Evolutionary conservation across 2,797 vertebrate species (phyloP).

Genomic region (Spheniscus humboldti): DNA sequence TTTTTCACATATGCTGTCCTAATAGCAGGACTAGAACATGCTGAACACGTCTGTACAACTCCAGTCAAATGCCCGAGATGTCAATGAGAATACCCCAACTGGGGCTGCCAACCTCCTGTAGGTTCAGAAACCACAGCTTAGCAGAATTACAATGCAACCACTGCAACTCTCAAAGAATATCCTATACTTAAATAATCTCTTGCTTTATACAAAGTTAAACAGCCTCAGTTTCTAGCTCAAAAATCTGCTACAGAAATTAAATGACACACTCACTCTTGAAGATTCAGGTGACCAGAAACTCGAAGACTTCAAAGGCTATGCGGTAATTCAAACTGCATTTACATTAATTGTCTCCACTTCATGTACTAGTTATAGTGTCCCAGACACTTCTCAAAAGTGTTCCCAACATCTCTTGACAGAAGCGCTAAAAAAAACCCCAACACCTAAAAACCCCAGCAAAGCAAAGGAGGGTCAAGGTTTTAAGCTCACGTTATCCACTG

Average conservation of each 20-base stretch:
- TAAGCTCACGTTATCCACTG: background rate
- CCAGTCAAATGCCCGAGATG: background rate
- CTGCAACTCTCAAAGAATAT: background rate
- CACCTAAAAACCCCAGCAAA: background rate
- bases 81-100: background rate
- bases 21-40: background rate
- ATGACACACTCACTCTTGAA: background rate
- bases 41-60: background rate
- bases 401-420: background rate
- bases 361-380: accelerated
- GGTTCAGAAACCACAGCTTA: background rate
- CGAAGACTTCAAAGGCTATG: background rate
- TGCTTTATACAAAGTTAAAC: background rate
- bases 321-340: background rate
- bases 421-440: background rate
- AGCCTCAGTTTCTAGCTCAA: background rate
- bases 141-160: background rate
- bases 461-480: background rate
- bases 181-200: background rate
- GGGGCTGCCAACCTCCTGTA: background rate
- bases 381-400: background rate
- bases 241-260: background rate
- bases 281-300: background rate
- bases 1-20: background rate
- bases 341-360: background rate